phyloP scores from a whole-genome alignment of 2,888 invertebrate species.

The Sceliomorpha sp. region DNA sequence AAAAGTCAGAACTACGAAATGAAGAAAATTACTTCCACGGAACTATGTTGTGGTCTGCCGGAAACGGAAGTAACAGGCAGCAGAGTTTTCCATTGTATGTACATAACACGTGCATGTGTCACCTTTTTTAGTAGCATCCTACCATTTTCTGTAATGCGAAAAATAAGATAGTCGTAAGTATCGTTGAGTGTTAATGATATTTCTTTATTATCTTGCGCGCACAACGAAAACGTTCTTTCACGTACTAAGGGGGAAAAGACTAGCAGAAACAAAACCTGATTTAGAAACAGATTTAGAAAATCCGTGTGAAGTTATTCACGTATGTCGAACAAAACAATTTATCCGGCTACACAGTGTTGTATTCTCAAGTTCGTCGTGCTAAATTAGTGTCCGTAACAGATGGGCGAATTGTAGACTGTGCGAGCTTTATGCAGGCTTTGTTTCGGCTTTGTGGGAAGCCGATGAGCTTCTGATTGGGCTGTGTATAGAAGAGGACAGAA shows the following conservation, averaged over 20 bases:
- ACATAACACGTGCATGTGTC: background rate
- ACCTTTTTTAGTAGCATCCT: no score
- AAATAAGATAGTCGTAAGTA: no score
- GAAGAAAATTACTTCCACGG: conserved; percentile 42
- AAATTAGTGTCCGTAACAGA: conserved; percentile 22
- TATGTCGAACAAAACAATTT: no score
- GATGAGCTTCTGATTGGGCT: conserved; percentile 45
- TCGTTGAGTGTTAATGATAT: no score
- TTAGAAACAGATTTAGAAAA: no score
- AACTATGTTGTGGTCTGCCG: conserved; percentile 4
- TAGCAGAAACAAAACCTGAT: no score
- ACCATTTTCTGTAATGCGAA: no score
- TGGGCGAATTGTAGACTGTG: conserved; percentile 39
- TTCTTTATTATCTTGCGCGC: no score
- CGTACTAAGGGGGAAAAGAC: no score
- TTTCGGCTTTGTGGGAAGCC: conserved; percentile 31
- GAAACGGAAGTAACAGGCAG: background rate
- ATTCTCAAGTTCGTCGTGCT: background rate
- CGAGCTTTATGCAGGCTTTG: conserved; percentile 38
- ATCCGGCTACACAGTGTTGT: no score
- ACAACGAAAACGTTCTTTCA: no score
- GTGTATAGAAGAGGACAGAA: conserved; percentile 39
- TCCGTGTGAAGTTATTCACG: no score
- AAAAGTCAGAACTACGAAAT: conserved; percentile 38
- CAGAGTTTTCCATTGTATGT: conserved; percentile 7